Evolutionary conservation across 1,140 invertebrate genomes (phyloP).

Genomic region (Zaprionus tsacasi): DNA sequence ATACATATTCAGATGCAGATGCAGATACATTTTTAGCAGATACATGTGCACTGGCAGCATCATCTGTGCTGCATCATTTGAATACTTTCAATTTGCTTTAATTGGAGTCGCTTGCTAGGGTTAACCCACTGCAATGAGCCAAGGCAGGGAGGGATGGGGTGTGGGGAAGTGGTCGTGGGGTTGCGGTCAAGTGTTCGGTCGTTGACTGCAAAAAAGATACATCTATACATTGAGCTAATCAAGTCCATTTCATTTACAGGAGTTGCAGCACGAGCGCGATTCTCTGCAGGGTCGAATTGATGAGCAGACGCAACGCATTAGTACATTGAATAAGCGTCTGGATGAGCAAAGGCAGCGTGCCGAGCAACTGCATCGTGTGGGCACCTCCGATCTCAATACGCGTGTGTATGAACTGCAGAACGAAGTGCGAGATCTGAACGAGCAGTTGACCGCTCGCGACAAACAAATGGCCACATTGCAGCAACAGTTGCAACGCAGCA

Average conservation of each 20-base stretch:
- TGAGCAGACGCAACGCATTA: conserved; percentile 91
- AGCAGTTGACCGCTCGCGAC: conserved; percentile 86
- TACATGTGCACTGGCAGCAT: conserved; percentile 15
- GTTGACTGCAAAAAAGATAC: conserved; percentile 40
- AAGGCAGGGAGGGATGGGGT: background rate
- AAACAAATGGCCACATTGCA: conserved; percentile 86
- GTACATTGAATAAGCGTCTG: conserved; percentile 90
- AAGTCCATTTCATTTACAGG: conserved; percentile 84
- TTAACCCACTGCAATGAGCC: background rate
- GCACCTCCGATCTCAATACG: conserved; percentile 88
- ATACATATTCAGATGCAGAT: conserved; percentile 14
- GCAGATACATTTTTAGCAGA: conserved; percentile 6
- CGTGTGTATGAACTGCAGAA: conserved; percentile 88
- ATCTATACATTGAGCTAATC: conserved; percentile 8
- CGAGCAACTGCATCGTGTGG: conserved; percentile 88
- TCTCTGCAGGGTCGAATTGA: conserved; percentile 91
- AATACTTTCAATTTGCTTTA: conserved; percentile 40
- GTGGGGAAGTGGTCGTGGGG: background rate
- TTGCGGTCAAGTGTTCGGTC: conserved; percentile 62
- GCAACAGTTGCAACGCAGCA: conserved; percentile 80
- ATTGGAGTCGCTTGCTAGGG: conserved; percentile 30
- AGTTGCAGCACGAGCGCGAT: conserved; percentile 91
- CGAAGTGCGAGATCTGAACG: conserved; percentile 86
- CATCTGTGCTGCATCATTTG: conserved; percentile 24
- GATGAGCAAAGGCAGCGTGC: conserved; percentile 91